A percentile compares a stretch with the other conserved stretches of the same genome.
These are phyloP conservation scores for Artibeus lituratus DNA, from an alignment of 2,797 vertebrate species.

Conservation along the genomic window DNA sequence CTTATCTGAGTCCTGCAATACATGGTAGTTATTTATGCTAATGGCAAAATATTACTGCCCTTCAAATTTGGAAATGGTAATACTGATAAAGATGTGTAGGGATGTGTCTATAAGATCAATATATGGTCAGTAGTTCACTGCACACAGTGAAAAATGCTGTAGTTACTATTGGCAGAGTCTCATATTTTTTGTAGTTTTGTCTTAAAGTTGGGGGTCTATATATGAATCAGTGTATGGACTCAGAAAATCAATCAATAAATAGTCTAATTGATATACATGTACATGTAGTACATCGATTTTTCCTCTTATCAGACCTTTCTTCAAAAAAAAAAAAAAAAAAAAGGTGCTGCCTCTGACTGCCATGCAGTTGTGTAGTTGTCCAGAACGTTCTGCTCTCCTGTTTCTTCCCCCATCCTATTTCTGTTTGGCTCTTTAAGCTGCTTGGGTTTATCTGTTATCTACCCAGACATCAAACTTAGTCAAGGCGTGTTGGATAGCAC, in stretches of 20 bases:
- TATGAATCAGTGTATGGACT: not conserved
- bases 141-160: not conserved
- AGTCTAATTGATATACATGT: not conserved
- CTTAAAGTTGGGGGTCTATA: not conserved
- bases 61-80: constrained; percentile 20
- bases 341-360: not conserved
- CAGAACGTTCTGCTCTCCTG: not conserved
- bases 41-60: constrained; percentile 11
- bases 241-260: not conserved
- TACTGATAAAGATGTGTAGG: not conserved
- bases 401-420: not conserved
- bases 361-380: not conserved
- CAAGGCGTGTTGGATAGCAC: not conserved
- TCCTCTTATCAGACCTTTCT: not conserved
- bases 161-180: not conserved
- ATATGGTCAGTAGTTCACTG: constrained; percentile 27
- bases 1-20: not conserved
- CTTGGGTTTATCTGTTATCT: not conserved
- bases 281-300: not conserved
- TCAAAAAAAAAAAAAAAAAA: not conserved
- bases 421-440: not conserved
- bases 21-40: not conserved
- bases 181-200: not conserved
- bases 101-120: constrained; percentile 41
- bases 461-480: too few relatives aligned